These are phyloP conservation scores for Platalea minor DNA, from an alignment of 2,797 vertebrate species.

Conservation along the genomic window DNA sequence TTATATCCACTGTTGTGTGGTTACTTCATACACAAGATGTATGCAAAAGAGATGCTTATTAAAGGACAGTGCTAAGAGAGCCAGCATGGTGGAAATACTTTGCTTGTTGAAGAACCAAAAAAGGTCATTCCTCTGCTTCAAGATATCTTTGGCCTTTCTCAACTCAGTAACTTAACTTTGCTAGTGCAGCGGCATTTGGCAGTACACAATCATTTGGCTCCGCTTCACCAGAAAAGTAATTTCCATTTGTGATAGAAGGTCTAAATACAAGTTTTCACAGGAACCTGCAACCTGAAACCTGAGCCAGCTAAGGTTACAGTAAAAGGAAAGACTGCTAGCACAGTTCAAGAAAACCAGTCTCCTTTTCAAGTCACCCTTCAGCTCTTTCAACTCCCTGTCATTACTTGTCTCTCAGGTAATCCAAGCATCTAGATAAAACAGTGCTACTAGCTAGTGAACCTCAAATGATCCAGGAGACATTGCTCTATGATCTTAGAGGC, in stretches of 20 bases:
- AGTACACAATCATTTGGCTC: neutral
- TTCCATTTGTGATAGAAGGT: conserved; percentile 3
- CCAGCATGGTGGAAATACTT: neutral
- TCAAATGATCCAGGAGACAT: neutral
- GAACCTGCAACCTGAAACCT: conserved; percentile 4
- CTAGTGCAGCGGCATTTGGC: neutral
- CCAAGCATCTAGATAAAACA: neutral
- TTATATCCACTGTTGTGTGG: neutral
- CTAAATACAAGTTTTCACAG: conserved; percentile 31
- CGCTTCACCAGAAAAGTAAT: neutral
- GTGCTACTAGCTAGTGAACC: neutral
- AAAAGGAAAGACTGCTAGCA: neutral
- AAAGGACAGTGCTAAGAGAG: neutral
- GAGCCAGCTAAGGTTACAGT: conserved; percentile 4
- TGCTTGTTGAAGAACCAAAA: neutral
- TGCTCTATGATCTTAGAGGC: neutral
- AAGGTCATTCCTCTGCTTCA: neutral
- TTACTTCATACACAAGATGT: neutral
- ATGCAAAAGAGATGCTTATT: neutral
- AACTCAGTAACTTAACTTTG: neutral
- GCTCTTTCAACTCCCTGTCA: neutral
- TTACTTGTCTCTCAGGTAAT: neutral
- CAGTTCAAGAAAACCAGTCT: neutral
- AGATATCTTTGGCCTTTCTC: neutral
- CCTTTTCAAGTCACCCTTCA: neutral